Percentiles rank a stretch among this genome's conserved stretches.
Conservation (phyloP, 2,888 invertebrate genomes). For the Syrista parreyssii region DNA sequence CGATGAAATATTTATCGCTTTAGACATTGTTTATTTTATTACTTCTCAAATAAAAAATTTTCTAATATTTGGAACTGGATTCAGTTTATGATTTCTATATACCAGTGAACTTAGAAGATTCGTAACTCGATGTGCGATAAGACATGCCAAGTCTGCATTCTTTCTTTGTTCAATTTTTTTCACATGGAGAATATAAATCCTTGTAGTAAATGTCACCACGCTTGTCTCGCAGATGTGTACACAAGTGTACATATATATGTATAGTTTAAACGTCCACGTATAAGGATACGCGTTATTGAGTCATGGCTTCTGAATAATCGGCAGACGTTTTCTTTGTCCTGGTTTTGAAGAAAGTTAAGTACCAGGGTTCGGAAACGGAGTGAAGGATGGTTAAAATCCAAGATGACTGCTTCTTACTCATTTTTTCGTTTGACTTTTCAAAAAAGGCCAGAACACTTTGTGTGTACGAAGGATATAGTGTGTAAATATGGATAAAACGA, state of each 20-base stretch:
- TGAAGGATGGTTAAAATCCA: slow-evolving; percentile 7
- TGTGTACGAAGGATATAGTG: neutral
- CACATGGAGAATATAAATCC: neutral
- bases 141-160: neutral
- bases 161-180: neutral
- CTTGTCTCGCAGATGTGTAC: slow-evolving; percentile 8
- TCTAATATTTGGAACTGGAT: neutral
- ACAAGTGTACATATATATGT: slow-evolving; percentile 15
- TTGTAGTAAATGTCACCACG: neutral
- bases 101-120: neutral
- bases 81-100: neutral
- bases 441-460: neutral
- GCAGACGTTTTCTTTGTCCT: slow-evolving; percentile 10
- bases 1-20: neutral
- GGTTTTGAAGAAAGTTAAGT: neutral
- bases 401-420: slow-evolving; percentile 21
- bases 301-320: slow-evolving; percentile 47
- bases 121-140: neutral
- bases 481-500: neutral
- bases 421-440: slow-evolving; percentile 18
- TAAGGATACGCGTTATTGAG: slow-evolving; percentile 31
- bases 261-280: neutral
- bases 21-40: neutral
- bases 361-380: neutral
- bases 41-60: neutral